Base-by-base conservation (phyloP, 1,140 invertebrate genomes). In the Sycophaga agraensis region DNA sequence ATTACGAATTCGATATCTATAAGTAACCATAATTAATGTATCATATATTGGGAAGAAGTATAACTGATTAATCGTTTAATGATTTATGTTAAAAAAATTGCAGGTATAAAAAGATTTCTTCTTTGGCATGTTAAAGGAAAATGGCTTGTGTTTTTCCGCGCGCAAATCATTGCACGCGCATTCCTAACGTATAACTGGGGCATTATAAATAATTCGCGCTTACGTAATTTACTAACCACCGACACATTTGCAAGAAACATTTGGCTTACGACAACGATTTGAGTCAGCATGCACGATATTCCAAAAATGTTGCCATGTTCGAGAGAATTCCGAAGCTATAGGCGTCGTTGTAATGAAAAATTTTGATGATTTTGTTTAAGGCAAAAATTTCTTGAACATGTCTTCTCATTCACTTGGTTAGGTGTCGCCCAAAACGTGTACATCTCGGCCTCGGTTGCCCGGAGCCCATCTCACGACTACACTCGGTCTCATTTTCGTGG, bases 201-300 rank as follows among this genome's bases (percentile, higher is more conserved):
- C 39, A 11, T 17, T 58, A 49, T 34, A 50, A 59, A 50, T 59
- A 11, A 43, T 50, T 50, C 37, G 17, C 45, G n/a, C 49, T 40
- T 43, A 58, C 55, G 39, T 48, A 22, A 59, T 50, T 50, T 42
- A 59, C 35, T 59, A 51, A 24, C 24, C 43, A 16, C 37, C n/a
- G 37, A 50, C 46, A 51, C 57, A 50, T 59, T 53, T 46, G 37
- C 49, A 54, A 60, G 31, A 46, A 60, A 53, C 21, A 28, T 60
- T 60, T 54, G 45, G 58, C 49, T 53, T 34, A 24, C 14, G 7
- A 2, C 21, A 45, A 54, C 34, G 14, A 2, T 46, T 46, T 19
- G 22, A 12, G 17, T 37, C 4, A 34, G 19, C 8, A 35, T n/a
- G 39, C 39, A 49, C 19, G 2, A 37, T 48, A 59, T 46, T 45